Evolutionary conservation across 2,113 vertebrate genomes (phyloP).

Genomic region (Macquaria australasica): DNA sequence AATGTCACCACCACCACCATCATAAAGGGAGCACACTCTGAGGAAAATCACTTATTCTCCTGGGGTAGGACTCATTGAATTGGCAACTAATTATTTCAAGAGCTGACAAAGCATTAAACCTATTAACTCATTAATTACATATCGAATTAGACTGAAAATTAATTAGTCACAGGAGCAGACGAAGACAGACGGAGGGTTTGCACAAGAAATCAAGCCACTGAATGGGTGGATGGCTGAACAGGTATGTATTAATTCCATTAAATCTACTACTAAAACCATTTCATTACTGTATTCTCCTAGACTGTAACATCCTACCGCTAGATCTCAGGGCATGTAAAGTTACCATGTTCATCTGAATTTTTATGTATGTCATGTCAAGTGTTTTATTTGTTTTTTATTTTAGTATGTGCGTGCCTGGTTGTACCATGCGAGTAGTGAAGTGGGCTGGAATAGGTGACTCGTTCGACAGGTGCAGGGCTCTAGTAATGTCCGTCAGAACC

Average conservation of each 20-base stretch:
- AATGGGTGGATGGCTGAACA: background rate
- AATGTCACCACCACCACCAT: constrained; percentile 10
- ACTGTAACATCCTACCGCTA: background rate
- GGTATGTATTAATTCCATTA: background rate
- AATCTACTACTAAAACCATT: background rate
- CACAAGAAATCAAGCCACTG: background rate
- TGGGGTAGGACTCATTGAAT: constrained; percentile 1
- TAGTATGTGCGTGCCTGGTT: background rate
- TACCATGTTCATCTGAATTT: background rate
- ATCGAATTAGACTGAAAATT: constrained; percentile 43
- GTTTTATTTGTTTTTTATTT: background rate
- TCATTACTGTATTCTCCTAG: background rate
- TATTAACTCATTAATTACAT: constrained; percentile 55
- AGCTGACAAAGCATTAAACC: constrained; percentile 47
- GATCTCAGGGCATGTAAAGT: background rate
- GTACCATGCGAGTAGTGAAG: constrained; percentile 86
- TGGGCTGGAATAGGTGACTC: constrained; percentile 83
- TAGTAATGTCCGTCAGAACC: constrained; percentile 82
- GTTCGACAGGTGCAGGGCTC: constrained; percentile 84
- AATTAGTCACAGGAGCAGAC: constrained; percentile 35
- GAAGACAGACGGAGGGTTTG: background rate
- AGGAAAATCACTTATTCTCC: constrained; percentile 23
- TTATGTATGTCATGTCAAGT: background rate
- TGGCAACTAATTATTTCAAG: constrained; percentile 55
- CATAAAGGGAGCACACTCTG: background rate